phyloP scores from a whole-genome alignment of 2,888 invertebrate species.

The Leptopterna dolabrata region DNA sequence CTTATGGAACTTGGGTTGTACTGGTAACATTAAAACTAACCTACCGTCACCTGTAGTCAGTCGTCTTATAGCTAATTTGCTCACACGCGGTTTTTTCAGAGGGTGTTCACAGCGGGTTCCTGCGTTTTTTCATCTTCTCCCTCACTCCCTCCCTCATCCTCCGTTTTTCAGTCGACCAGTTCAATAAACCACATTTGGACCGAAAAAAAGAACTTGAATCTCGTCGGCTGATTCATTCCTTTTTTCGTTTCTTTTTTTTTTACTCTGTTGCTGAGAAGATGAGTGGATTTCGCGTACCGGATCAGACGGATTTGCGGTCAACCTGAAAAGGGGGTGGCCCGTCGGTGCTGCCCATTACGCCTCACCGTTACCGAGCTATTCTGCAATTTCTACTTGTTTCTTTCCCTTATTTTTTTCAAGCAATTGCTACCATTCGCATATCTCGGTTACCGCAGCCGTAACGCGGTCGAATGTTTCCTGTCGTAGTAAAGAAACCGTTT shows the following conservation, averaged over 20 bases:
- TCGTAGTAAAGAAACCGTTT: not conserved
- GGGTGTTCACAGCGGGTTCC: not conserved
- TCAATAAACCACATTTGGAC: not conserved
- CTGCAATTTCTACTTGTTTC: not conserved
- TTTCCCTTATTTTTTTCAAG: not conserved
- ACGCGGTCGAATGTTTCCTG: not conserved
- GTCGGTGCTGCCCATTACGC: not conserved
- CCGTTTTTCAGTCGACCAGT: not conserved
- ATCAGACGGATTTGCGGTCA: constrained; percentile 3
- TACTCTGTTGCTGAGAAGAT: not conserved
- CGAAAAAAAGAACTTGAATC: not conserved
- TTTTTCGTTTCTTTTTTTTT: no score
- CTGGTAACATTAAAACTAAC: no score
- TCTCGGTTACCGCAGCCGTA: not conserved
- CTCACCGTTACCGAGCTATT: not conserved
- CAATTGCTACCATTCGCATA: not conserved
- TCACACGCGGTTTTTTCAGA: not conserved
- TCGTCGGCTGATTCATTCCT: not conserved
- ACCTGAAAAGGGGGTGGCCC: not conserved
- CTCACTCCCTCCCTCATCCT: not conserved
- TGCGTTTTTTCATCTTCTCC: not conserved
- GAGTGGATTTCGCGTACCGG: not conserved
- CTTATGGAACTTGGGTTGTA: no score
- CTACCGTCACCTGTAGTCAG: not conserved
- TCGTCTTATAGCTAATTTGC: not conserved